phyloP scores from a whole-genome alignment of 2,888 invertebrate species.

The Pachydiplax longipennis region DNA sequence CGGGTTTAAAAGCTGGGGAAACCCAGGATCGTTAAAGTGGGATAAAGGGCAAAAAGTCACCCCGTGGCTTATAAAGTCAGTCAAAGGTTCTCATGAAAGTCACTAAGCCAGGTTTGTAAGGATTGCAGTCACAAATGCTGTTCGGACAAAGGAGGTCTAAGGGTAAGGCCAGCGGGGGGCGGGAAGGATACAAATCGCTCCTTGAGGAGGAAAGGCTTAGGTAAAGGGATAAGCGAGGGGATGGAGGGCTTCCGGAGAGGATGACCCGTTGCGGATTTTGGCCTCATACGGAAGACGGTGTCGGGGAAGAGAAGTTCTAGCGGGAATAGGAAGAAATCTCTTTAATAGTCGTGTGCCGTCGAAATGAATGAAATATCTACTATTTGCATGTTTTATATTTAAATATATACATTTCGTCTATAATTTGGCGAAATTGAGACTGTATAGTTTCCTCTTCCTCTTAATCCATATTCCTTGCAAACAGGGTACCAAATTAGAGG shows the following conservation, averaged over 20 bases:
- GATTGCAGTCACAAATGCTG: neutral
- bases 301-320: neutral
- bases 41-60: neutral
- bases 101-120: neutral
- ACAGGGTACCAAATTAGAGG: no score
- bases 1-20: neutral
- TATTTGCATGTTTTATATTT: no score
- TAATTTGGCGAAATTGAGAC: no score
- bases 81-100: neutral
- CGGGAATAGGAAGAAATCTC: neutral
- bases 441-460: no score
- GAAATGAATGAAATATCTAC: no score
- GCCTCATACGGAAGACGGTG: neutral
- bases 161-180: neutral
- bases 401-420: no score
- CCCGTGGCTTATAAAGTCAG: neutral
- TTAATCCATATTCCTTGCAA: no score
- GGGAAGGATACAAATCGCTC: neutral
- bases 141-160: neutral
- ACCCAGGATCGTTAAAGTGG: neutral
- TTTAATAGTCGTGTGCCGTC: neutral
- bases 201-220: neutral
- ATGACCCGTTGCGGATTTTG: neutral
- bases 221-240: neutral
- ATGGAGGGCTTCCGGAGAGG: neutral